Evolutionary conservation across 2,888 invertebrate species (phyloP).

Genomic region (Drosophila aldrichi): DNA sequence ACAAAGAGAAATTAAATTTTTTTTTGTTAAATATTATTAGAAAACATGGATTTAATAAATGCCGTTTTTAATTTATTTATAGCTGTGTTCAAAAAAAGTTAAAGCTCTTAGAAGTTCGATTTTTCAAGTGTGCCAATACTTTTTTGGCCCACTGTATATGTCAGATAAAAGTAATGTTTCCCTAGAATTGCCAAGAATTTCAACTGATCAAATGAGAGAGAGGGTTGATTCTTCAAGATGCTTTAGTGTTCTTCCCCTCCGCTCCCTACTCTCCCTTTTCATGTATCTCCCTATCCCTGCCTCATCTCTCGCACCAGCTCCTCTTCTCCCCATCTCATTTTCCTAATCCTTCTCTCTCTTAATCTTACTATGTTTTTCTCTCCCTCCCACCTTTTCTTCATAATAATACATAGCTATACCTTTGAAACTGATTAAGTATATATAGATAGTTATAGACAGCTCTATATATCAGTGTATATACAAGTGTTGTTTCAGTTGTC

Average conservation of each 20-base stretch:
- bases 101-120: too few species aligned
- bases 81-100: too few species aligned
- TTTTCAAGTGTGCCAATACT: too few species aligned
- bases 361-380: not conserved
- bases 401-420: too few species aligned
- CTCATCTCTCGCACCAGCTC: too few species aligned
- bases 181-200: slow-evolving; percentile 26
- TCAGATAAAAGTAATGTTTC: slow-evolving; percentile 32
- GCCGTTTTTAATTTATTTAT: too few species aligned
- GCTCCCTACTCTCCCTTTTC: too few species aligned
- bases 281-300: too few species aligned
- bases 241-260: not conserved
- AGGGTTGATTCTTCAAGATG: not conserved
- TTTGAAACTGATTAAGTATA: slow-evolving; percentile 21
- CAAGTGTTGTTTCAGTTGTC: slow-evolving; percentile 48
- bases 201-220: slow-evolving; percentile 13
- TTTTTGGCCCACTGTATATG: too few species aligned
- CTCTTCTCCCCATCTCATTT: not conserved
- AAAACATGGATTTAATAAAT: too few species aligned
- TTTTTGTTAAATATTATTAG: too few species aligned
- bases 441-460: slow-evolving; percentile 46
- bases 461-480: slow-evolving; percentile 65
- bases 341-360: not conserved
- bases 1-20: too few species aligned
- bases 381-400: not conserved